A percentile compares a stretch with the other conserved stretches of the same genome.
phyloP scores from a whole-genome alignment of 2,797 vertebrate genomes.

The Nyctalus aviator region DNA sequence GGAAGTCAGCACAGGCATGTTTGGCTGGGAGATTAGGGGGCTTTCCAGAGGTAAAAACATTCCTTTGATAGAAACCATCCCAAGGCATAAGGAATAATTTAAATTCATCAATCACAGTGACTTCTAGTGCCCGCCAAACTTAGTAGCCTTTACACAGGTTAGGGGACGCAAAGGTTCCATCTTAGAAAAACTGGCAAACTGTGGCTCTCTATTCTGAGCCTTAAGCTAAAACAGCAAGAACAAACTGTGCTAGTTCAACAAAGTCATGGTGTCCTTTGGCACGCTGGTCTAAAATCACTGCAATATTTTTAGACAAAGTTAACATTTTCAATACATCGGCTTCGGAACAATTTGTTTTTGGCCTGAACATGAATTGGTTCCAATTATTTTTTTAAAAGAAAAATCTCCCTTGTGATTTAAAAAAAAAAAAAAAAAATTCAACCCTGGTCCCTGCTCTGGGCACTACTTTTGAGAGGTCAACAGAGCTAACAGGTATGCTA shows the following conservation, averaged over 20 bases:
- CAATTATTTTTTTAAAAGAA: slow-evolving; percentile 71
- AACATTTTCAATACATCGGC: slow-evolving; percentile 47
- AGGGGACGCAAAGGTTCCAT: neutral
- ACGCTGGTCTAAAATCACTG: slow-evolving; percentile 51
- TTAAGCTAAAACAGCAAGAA: neutral
- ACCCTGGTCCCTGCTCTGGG: slow-evolving; percentile 62
- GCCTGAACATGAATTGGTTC: slow-evolving; percentile 76
- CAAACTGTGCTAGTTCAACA: neutral
- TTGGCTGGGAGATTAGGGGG: slow-evolving; percentile 61
- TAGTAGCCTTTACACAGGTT: neutral
- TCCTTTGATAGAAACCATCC: slow-evolving; percentile 54
- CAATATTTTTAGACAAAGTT: slow-evolving; percentile 53
- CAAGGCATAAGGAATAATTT: neutral
- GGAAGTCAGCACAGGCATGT: slow-evolving; percentile 56
- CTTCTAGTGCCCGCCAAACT: slow-evolving; percentile 49
- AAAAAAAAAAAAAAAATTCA: neutral
- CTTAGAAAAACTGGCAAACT: slow-evolving; percentile 35
- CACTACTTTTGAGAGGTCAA: slow-evolving; percentile 36
- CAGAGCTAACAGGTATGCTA: slow-evolving; percentile 2
- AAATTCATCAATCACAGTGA: slow-evolving; percentile 40
- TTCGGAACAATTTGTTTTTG: slow-evolving; percentile 73
- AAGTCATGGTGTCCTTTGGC: slow-evolving; percentile 19
- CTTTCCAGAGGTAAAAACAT: slow-evolving; percentile 35
- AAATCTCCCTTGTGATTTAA: slow-evolving; percentile 44
- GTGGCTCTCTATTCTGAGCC: slow-evolving; percentile 43